Evolutionary conservation across 2,888 invertebrate species (phyloP).

Genomic region (Erebia ligea): DNA sequence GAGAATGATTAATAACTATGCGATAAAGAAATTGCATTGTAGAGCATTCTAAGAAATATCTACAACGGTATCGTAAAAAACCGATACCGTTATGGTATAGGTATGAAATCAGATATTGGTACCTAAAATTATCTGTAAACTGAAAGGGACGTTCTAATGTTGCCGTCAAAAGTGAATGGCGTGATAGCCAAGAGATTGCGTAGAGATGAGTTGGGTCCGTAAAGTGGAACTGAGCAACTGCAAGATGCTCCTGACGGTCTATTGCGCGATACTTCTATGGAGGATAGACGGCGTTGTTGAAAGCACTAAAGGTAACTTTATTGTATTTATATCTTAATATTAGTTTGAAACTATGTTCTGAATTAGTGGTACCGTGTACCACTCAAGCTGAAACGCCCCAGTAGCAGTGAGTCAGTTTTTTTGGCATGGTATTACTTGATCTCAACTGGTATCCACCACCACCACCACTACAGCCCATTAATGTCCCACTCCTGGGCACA

Average conservation of each 20-base stretch:
- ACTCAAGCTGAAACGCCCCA: too few species aligned
- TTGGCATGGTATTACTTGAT: too few species aligned
- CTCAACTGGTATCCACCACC: too few species aligned
- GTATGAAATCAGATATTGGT: not conserved
- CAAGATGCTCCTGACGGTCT: conserved; percentile 74
- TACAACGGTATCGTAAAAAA: not conserved
- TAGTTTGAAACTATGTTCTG: too few species aligned
- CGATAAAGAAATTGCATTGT: too few species aligned
- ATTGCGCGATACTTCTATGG: conserved; percentile 71
- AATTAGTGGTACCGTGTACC: too few species aligned
- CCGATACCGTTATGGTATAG: not conserved
- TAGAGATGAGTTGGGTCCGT: conserved; percentile 69
- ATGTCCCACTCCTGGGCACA: too few species aligned
- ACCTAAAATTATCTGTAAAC: not conserved
- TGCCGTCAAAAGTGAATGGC: conserved; percentile 61
- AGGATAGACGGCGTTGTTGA: conserved; percentile 75
- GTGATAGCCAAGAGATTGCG: conserved; percentile 66
- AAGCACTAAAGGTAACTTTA: conserved; percentile 72
- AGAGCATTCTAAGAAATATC: not conserved
- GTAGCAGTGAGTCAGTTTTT: too few species aligned
- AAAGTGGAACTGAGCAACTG: conserved; percentile 62
- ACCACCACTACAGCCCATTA: too few species aligned
- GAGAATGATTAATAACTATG: not conserved
- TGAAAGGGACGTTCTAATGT: conserved; percentile 62
- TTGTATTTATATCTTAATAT: not conserved